Percentiles rank a stretch among this genome's conserved stretches.
phyloP scores from a whole-genome alignment of 2,113 vertebrate genomes.

The Zapus hudsonius region DNA sequence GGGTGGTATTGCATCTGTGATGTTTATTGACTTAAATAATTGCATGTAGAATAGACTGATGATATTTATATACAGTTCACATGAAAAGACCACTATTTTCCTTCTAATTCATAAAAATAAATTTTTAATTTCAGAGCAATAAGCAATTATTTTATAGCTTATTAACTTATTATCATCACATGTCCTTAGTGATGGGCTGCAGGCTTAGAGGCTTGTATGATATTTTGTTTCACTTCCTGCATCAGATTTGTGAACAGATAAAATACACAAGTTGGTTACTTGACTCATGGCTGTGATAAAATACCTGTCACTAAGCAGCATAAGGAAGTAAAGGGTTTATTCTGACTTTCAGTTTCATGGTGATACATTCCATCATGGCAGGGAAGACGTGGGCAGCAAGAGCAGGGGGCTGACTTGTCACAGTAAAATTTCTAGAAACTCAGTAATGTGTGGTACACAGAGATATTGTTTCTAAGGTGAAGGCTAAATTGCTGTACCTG shows the following conservation, averaged over 20 bases:
- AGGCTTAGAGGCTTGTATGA: neutral
- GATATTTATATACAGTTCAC: conserved; percentile 34
- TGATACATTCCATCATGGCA: too few relatives aligned
- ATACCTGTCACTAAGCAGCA: too few relatives aligned
- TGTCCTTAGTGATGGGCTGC: neutral
- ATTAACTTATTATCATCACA: neutral
- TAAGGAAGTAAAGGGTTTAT: too few relatives aligned
- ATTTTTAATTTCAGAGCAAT: conserved; percentile 40
- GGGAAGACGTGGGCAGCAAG: too few relatives aligned
- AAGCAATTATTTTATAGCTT: conserved; percentile 51
- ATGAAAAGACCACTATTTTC: conserved; percentile 25
- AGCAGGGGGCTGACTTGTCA: too few relatives aligned
- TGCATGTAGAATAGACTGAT: neutral
- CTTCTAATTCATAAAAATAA: conserved; percentile 49
- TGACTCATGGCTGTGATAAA: neutral
- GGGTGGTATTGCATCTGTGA: neutral
- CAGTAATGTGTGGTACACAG: too few relatives aligned
- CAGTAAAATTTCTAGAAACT: too few relatives aligned
- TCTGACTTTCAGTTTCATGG: too few relatives aligned
- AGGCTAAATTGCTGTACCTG: too few relatives aligned
- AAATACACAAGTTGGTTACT: neutral
- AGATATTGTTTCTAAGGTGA: too few relatives aligned
- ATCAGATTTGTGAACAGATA: neutral
- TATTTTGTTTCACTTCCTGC: conserved; percentile 28
- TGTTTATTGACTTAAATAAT: conserved; percentile 24